Percentiles rank a stretch among this genome's conserved stretches.
Evolutionary conservation across 1,140 invertebrate genomes (phyloP).

Genomic region (Zophobas morio): DNA sequence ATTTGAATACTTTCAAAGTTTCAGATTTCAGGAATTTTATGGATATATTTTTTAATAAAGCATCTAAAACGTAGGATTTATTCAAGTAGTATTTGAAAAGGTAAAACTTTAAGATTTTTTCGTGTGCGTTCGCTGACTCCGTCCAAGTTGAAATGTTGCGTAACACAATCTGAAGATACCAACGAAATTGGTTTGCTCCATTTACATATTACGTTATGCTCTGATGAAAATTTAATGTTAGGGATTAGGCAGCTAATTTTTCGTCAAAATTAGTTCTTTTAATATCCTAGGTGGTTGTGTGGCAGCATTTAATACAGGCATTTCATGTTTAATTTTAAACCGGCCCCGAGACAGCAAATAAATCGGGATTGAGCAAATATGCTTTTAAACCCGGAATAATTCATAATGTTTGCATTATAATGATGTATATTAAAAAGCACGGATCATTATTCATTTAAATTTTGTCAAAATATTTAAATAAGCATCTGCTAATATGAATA

Average conservation of each 20-base stretch:
- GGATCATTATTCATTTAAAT: conserved; percentile 29
- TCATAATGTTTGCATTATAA: conserved; percentile 25
- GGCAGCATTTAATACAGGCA: conserved; percentile 9
- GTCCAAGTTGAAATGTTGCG: too few species aligned
- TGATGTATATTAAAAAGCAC: conserved; percentile 26
- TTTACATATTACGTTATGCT: not conserved
- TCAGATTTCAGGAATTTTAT: too few species aligned
- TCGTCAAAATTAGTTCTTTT: conserved; percentile 16
- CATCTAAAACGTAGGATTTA: too few species aligned
- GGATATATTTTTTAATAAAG: too few species aligned
- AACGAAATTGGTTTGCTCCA: not conserved
- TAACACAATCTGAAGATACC: not conserved
- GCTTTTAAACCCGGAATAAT: conserved; percentile 27
- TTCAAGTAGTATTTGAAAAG: too few species aligned
- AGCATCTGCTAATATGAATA: conserved; percentile 17
- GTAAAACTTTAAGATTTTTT: too few species aligned
- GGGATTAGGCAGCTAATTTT: not conserved
- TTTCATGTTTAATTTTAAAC: conserved; percentile 22
- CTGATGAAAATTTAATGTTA: not conserved
- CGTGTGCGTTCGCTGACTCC: too few species aligned
- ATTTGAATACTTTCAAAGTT: too few species aligned
- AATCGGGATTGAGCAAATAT: conserved; percentile 23
- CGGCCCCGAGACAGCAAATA: conserved; percentile 10
- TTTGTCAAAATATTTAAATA: conserved; percentile 38
- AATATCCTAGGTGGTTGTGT: conserved; percentile 2